Base-by-base conservation (phyloP, 2,888 invertebrate species). In the Agrilus mali region DNA sequence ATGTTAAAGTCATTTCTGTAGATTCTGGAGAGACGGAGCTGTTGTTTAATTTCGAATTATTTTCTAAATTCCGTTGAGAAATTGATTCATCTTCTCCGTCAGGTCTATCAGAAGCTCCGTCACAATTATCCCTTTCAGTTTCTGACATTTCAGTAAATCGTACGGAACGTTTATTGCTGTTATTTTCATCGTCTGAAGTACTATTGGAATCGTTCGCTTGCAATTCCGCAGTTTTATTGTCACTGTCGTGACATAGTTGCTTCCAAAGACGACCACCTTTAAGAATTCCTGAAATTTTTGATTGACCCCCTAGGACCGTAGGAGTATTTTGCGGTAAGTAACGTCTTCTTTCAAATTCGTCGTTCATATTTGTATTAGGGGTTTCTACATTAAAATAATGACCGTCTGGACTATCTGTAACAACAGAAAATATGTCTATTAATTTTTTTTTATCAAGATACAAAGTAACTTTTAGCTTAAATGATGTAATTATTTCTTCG, bases 261-360 rank as follows among this genome's bases (percentile, higher is more conserved):
- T 82, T 82, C 85, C 86, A 85, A 12, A 86, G 69, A 47, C 82
- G 73, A 7, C 86, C 85, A 12, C 86, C 84, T 61, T 86, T 86
- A 4, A 86, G 67, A 46, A 86, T 86, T 22, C 86, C 86, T 38
- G 78, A 80, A 31, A 80, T 69, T 2, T 80, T 77, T 1, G 78
- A 78, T 27, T 45, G 65, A 71, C 44, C 75, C 74, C 27, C 68
- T 38, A n/a, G 47, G 36, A 33, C 8, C 8, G 10, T 27, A 10
- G 27, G 10, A 27, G 27, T 10, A 27, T 27, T 27, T 10, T 27
- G 27, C 3, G 10, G 10, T 10, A 27, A 10, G 10, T 27, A 27
- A 27, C 27, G 27, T 27, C 10, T 27, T 10, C 27, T 27, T 7
- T 27, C 27, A 10, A 27, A 10, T 27, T 27, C 27, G 8, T 27